These are phyloP conservation scores for Notospermus geniculatus DNA, from an alignment of 1,140 invertebrate genomes.

Conservation along the genomic window DNA sequence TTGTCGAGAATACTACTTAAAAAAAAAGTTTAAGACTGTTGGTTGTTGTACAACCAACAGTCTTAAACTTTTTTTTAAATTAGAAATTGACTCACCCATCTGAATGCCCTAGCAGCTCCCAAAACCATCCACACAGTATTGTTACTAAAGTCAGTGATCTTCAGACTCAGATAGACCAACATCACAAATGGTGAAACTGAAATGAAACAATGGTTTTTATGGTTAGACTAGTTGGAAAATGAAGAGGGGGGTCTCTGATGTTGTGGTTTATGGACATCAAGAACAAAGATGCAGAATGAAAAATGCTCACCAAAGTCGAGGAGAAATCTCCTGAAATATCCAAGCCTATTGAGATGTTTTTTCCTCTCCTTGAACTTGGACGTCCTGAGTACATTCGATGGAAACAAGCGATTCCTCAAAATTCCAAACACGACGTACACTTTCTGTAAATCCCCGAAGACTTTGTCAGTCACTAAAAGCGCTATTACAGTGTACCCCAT, in stretches of 20 bases:
- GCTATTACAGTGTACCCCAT: conserved; percentile 46
- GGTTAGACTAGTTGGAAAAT: too few species aligned
- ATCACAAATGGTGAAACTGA: conserved; percentile 44
- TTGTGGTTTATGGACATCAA: background rate
- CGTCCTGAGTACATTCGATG: conserved; percentile 20
- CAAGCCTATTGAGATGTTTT: conserved; percentile 30
- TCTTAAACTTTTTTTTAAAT: background rate
- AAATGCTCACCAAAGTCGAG: conserved; percentile 44
- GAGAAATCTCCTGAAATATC: conserved; percentile 37
- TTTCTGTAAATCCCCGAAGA: conserved; percentile 42
- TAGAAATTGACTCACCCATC: conserved; percentile 42
- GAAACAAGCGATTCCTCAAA: conserved; percentile 46
- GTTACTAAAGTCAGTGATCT: conserved; percentile 17
- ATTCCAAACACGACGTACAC: conserved; percentile 49
- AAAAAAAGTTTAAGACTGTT: too few species aligned
- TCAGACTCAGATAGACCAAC: conserved; percentile 40
- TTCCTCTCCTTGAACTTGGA: conserved; percentile 25
- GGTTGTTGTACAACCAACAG: too few species aligned
- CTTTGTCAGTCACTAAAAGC: conserved; percentile 42
- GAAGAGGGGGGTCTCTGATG: too few species aligned
- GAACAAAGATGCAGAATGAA: background rate
- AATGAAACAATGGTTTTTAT: conserved; percentile 11
- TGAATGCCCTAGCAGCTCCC: conserved; percentile 43
- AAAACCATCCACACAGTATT: conserved; percentile 41
- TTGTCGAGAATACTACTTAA: too few species aligned